Base-by-base conservation (phyloP, 2,888 invertebrate species). In the Euphydryas editha region DNA sequence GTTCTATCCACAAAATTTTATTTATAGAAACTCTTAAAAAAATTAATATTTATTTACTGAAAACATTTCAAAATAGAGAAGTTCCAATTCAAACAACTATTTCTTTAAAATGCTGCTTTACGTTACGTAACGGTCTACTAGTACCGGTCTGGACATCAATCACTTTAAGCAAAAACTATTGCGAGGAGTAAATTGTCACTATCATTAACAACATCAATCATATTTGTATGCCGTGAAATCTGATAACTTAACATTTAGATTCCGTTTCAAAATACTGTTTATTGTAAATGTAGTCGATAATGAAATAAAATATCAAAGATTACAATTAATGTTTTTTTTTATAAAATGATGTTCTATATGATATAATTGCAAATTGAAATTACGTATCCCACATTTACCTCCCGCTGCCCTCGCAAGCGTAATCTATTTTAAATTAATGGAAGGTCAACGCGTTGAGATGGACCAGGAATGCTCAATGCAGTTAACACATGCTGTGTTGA, bases 401-500 rank as follows among this genome's bases (percentile, higher is more conserved):
- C 57, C 62, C 57, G 58, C 44, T 67, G 61, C 67, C 58, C 67
- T 58, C 67, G 57, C 57, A 59, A 47, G 68, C 65, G 49, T 68
- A 83, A 83, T 88, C 90, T 91, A 91, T 90, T 91, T 90, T 88
- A 85, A 88, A 87, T 88, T 84, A 82, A 85, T 83, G 83, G 86
- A 90, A 90, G 90, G 90, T 89, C 90, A 86, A 76, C 74, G 78
- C 77, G 78, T 76, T 76, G 78, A 77, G 77, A 81, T 75, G 76
- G 75, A 77, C 71, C 72, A 77, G 77, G 76, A 67, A 75, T 67
- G 71, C 72, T 74, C 72, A 73, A 69, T 75, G 78, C 75, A 74
- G 73, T 76, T 75, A 76, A 76, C 77, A 76, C 72, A 61, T 55
- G 72, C 66, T 59, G 64, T 54, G 72, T 67, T 70, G 70, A 71